Percentiles rank a stretch among this genome's conserved stretches.
Conservation (phyloP, 2,888 invertebrate genomes). For the Candidula unifasciata region DNA sequence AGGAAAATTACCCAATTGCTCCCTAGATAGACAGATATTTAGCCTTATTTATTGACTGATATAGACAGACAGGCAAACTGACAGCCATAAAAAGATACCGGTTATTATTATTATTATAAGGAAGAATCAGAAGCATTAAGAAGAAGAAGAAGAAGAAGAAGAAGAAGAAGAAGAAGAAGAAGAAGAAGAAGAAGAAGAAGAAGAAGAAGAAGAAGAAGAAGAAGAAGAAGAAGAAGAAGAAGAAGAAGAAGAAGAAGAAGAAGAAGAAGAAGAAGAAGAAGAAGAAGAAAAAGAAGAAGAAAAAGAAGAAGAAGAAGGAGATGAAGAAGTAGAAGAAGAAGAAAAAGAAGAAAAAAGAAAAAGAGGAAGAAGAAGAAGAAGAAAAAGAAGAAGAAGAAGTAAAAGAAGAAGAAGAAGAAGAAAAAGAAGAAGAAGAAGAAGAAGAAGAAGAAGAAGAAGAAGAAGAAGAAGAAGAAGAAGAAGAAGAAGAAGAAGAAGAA, state of each 20-base stretch:
- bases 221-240: too few species aligned
- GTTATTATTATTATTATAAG: too few species aligned
- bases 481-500: background rate
- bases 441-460: background rate
- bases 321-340: background rate
- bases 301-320: background rate
- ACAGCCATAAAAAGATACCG: background rate
- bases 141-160: background rate
- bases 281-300: conserved; percentile 20
- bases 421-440: background rate
- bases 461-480: background rate
- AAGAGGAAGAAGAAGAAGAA: background rate
- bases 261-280: conserved; percentile 31
- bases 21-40: background rate
- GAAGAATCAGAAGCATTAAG: background rate
- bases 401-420: background rate
- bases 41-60: background rate
- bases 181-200: too few species aligned
- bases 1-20: too few species aligned
- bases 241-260: conserved; percentile 16
- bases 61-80: background rate
- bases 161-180: too few species aligned
- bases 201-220: too few species aligned
- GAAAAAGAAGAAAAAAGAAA: background rate
- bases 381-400: background rate